These are phyloP conservation scores for Danionella cerebrum DNA, from an alignment of 2,113 vertebrate genomes.

Conservation along the genomic window DNA sequence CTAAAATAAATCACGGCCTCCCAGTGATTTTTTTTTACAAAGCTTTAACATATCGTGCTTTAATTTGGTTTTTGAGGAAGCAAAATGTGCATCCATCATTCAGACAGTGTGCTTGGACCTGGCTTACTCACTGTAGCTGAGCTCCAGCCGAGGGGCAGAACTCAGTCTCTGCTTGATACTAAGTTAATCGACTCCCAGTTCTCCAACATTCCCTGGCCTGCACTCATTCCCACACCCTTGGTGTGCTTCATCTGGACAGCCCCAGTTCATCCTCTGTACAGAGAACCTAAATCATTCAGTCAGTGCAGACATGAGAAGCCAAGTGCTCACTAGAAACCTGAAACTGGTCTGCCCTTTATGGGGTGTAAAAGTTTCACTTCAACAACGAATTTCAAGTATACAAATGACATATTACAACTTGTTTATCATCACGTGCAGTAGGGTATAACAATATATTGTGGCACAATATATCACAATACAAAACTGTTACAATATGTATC, in stretches of 20 bases:
- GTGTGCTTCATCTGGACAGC: slow-evolving; percentile 35
- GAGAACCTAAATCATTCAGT: not conserved
- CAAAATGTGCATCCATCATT: slow-evolving; percentile 48
- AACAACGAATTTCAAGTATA: not conserved
- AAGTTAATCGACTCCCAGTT: slow-evolving; percentile 54
- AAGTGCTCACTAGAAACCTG: not conserved
- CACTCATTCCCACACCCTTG: slow-evolving; percentile 31
- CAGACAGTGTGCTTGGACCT: slow-evolving; percentile 12
- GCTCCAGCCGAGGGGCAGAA: slow-evolving; percentile 39
- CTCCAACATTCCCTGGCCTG: not conserved
- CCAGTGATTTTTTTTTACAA: too few species aligned
- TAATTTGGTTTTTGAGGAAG: slow-evolving; percentile 25
- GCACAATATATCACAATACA: too few species aligned
- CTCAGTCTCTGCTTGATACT: slow-evolving; percentile 43
- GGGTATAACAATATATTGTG: too few species aligned
- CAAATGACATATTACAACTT: too few species aligned
- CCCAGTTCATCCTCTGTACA: not conserved
- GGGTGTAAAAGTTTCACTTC: not conserved
- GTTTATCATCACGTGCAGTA: too few species aligned
- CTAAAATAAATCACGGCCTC: too few species aligned
- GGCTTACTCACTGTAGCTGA: slow-evolving; percentile 42
- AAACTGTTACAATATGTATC: too few species aligned
- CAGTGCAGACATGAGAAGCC: not conserved
- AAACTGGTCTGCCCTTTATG: not conserved
- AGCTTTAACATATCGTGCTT: too few species aligned